Percentiles rank a stretch among this genome's conserved stretches.
phyloP scores from a whole-genome alignment of 2,113 vertebrate species.

The Scopus umbretta region DNA sequence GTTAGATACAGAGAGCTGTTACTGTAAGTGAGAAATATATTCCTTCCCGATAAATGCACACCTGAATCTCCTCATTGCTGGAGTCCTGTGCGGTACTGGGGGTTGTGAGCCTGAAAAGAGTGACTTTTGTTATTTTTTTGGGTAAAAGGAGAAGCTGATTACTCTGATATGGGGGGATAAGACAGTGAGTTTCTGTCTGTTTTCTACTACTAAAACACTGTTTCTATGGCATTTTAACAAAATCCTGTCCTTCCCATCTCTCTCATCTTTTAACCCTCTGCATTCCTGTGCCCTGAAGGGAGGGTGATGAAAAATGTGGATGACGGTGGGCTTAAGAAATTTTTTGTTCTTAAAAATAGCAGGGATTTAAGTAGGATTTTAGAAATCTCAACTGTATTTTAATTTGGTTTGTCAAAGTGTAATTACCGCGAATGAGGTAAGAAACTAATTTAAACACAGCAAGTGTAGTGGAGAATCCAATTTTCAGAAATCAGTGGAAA shows the following conservation, averaged over 20 bases:
- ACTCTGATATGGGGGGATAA: fast-evolving
- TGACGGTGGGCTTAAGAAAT: not conserved
- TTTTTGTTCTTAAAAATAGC: not conserved
- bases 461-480: slow-evolving; percentile 51
- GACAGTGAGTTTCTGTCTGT: not conserved
- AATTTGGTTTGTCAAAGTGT: slow-evolving; percentile 40
- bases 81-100: not conserved
- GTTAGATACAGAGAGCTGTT: not conserved
- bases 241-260: not conserved
- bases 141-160: not conserved
- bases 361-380: not conserved
- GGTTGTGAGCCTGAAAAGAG: not conserved
- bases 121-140: not conserved
- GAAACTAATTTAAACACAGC: slow-evolving; percentile 45
- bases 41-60: fast-evolving
- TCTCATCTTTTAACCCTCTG: not conserved
- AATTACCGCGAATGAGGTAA: not conserved
- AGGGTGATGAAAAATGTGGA: not conserved
- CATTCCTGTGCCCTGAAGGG: not conserved
- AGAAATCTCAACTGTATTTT: slow-evolving; percentile 2
- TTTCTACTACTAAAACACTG: not conserved
- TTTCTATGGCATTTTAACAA: not conserved
- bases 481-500: slow-evolving; percentile 59
- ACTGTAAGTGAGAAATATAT: not conserved
- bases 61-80: not conserved